phyloP scores from a whole-genome alignment of 2,797 vertebrate genomes.

The Eutrigla gurnardus region DNA sequence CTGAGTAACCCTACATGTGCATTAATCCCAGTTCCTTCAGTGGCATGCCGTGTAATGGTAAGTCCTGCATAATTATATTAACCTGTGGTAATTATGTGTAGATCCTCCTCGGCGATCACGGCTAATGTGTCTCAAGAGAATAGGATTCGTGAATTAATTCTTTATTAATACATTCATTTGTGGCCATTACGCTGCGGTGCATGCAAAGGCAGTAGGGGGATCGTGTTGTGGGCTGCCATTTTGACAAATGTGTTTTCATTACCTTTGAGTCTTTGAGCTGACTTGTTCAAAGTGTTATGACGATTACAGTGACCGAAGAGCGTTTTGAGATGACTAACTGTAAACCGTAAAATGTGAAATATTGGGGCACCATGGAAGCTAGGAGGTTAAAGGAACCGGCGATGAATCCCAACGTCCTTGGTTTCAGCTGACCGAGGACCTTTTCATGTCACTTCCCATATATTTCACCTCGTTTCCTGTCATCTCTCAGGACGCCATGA shows the following conservation, averaged over 20 bases:
- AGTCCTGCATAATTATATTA: slow-evolving; percentile 65
- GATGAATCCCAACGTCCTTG: slow-evolving; percentile 2
- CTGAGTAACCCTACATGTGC: slow-evolving; percentile 44
- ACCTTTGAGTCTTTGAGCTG: neutral
- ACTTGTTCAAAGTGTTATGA: neutral
- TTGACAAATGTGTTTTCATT: slow-evolving; percentile 19
- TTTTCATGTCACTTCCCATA: neutral
- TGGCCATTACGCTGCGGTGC: slow-evolving; percentile 28
- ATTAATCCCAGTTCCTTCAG: slow-evolving; percentile 50
- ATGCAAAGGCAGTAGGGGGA: neutral
- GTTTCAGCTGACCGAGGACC: neutral
- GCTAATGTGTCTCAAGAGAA: slow-evolving; percentile 63
- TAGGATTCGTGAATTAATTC: slow-evolving; percentile 51
- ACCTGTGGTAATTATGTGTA: slow-evolving; percentile 63
- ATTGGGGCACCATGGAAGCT: neutral
- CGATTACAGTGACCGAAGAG: neutral
- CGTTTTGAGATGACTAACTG: neutral
- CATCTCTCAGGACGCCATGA: neutral
- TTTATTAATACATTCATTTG: slow-evolving; percentile 56
- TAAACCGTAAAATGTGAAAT: neutral
- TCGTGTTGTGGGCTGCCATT: slow-evolving; percentile 22
- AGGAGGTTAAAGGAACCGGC: neutral
- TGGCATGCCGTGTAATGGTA: slow-evolving; percentile 21
- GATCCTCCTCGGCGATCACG: slow-evolving; percentile 64
- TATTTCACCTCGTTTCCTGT: neutral